Evolutionary conservation across 2,888 invertebrate species (phyloP), one percentile per base, ranked within the genome.

Genomic region (Lobophora halterata): DNA sequence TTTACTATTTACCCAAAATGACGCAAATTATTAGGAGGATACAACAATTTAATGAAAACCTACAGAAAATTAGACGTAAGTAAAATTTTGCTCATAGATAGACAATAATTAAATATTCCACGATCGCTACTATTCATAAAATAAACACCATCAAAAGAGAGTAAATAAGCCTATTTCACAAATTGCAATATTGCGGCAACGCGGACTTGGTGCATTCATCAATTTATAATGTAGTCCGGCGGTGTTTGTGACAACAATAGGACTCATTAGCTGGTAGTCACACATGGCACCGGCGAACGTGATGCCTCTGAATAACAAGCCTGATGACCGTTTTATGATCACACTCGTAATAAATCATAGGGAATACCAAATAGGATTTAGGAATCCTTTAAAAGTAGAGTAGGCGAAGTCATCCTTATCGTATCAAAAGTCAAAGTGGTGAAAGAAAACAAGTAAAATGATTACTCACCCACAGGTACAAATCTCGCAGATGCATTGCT

Each of bases 401-500:
- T 19, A 19, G n/a, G 7, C n/a, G n/a, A 5, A 19, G 8, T 23
- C 17, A 43, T 24, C 38, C 18, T n/a, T 46, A 46, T 47, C 46
- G 35, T 55, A 49, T 49, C 37, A 52, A 49, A 50, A 50, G 41
- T 28, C 44, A 27, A 31, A 28, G 17, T 12, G 6, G 3, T 11
- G 21, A 25, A 23, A n/a, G n/a, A n/a, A n/a, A n/a, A n/a, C n/a
- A n/a, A n/a, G n/a, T n/a, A n/a, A n/a, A n/a, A n/a, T n/a, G n/a
- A n/a, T n/a, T 29, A 91, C 94, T 92, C 80, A 96, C 96, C 96
- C 96, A 86, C 96, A 96, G 65, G 95, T 96, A 76, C 96, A 96
- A 49, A 96, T 92, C 86, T 96, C 95, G 72, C 96, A 96, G 64
- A 96, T 95, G 75, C 96, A 96, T 76, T 94, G 93, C 67, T 95